Evolutionary conservation across 2,113 vertebrate genomes (phyloP).

Genomic region (Campylorhamphus procurvoides): DNA sequence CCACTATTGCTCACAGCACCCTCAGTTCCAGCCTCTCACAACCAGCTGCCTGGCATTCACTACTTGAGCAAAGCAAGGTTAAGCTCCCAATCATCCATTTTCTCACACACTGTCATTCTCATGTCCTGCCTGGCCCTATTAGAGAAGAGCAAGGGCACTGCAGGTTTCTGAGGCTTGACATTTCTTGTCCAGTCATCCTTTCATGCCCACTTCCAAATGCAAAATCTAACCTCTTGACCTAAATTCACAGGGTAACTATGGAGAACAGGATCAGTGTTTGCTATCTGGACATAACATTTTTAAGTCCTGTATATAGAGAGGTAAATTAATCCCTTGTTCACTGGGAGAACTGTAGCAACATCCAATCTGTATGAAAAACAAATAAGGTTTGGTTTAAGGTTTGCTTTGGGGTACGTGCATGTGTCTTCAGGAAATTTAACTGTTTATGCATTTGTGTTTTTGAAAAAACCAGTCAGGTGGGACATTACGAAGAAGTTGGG

Average conservation of each 20-base stretch:
- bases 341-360: background rate
- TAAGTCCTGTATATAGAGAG: background rate
- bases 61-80: background rate
- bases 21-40: background rate
- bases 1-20: background rate
- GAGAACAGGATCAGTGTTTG: background rate
- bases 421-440: background rate
- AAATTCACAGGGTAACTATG: background rate
- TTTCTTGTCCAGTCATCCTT: background rate
- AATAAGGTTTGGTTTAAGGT: background rate
- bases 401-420: fast-evolving
- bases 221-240: background rate
- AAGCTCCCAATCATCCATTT: background rate
- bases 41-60: fast-evolving
- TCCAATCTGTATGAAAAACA: background rate
- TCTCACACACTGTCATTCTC: background rate
- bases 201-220: background rate
- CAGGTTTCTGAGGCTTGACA: background rate
- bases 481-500: background rate
- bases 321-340: background rate
- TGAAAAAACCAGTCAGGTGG: background rate
- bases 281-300: background rate
- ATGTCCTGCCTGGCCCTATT: too few species aligned
- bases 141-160: background rate
- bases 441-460: background rate